Conservation (phyloP, 1,140 invertebrate genomes). For the Sesamia nonagrioides region DNA sequence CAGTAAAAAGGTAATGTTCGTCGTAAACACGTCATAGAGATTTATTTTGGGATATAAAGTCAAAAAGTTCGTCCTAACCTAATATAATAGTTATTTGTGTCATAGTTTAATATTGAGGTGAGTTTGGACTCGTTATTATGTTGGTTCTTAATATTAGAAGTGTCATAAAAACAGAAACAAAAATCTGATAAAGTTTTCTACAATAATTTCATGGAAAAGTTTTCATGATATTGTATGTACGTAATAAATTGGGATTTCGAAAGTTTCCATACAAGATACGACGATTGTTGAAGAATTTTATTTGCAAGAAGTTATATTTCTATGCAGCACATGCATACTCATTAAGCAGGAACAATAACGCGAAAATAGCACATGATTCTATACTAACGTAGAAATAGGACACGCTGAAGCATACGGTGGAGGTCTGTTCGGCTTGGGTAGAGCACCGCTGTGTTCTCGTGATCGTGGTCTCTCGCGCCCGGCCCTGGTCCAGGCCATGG, state of each 20-base stretch:
- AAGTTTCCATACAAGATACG: neutral
- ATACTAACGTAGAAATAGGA: no score
- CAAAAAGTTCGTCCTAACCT: neutral
- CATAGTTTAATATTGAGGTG: neutral
- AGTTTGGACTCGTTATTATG: neutral
- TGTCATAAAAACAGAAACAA: neutral
- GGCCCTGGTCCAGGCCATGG: no score
- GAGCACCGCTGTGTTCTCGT: no score
- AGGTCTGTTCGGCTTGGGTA: no score
- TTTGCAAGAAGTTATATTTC: neutral
- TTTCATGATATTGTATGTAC: no score
- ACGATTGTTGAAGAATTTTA: neutral
- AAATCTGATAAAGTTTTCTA: neutral
- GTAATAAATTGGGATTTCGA: neutral
- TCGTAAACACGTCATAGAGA: conserved; percentile 16
- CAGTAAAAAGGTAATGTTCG: conserved; percentile 8
- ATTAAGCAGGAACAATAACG: no score
- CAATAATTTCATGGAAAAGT: no score
- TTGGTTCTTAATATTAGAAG: neutral
- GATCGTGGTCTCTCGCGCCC: no score
- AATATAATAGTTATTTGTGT: conserved; percentile 5
- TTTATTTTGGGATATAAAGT: conserved; percentile 30
- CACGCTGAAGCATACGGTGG: no score
- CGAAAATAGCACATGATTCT: no score
- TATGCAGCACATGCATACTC: neutral